phyloP scores from a whole-genome alignment of 2,797 vertebrate genomes.

The Clarias laeviceps region DNA sequence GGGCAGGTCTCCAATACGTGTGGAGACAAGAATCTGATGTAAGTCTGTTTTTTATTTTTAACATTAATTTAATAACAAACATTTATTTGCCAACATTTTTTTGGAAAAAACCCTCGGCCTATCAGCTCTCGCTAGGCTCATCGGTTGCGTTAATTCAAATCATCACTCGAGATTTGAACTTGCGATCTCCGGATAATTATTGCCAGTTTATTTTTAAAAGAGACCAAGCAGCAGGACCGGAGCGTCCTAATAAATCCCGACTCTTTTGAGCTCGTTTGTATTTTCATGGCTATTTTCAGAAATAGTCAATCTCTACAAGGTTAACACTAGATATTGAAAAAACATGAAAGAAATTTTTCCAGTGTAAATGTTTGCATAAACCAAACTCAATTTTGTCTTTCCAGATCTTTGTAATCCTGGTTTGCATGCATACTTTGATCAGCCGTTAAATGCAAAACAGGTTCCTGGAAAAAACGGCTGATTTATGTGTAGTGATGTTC shows the following conservation, averaged over 20 bases:
- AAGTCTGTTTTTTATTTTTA: too few relatives aligned
- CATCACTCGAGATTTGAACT: too few relatives aligned
- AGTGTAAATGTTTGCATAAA: neutral
- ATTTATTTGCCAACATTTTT: too few relatives aligned
- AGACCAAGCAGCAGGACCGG: neutral
- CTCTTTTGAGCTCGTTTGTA: neutral
- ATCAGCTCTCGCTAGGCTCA: too few relatives aligned
- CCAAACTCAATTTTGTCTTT: too few relatives aligned
- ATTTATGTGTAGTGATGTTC: neutral
- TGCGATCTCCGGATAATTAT: neutral
- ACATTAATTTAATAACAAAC: too few relatives aligned
- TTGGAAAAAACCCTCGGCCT: too few relatives aligned
- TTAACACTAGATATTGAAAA: neutral
- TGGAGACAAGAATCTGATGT: too few relatives aligned
- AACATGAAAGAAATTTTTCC: neutral
- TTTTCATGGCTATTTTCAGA: neutral
- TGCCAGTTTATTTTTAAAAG: neutral
- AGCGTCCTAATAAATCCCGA: neutral
- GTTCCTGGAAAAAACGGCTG: neutral
- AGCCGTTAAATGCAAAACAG: neutral
- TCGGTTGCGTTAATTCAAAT: too few relatives aligned
- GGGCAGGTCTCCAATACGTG: too few relatives aligned
- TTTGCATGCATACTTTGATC: neutral
- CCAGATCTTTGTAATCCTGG: neutral
- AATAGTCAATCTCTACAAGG: neutral